Percentiles rank a stretch among this genome's conserved stretches.
These are phyloP conservation scores for Melanostigma gelatinosum DNA, from an alignment of 2,113 vertebrate species.

Conservation along the genomic window DNA sequence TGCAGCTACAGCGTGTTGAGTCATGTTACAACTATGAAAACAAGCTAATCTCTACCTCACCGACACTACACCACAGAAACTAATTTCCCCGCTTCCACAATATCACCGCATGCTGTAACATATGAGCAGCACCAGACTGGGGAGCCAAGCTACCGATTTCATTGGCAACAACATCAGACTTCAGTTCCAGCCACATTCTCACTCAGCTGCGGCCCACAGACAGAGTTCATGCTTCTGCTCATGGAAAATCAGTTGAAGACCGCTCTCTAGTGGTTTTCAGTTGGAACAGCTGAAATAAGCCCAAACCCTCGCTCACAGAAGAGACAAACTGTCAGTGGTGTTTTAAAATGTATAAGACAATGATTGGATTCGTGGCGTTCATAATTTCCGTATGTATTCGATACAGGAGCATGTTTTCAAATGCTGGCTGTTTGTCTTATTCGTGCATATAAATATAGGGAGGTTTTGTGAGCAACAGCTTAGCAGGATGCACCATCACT, in stretches of 20 bases:
- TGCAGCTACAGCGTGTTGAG: constrained; percentile 45
- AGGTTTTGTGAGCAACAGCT: constrained; percentile 28
- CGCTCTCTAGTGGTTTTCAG: constrained; percentile 74
- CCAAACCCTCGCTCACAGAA: neutral
- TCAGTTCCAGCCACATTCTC: constrained; percentile 54
- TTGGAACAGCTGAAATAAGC: neutral
- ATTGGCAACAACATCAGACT: constrained; percentile 56
- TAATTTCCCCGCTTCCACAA: constrained; percentile 63
- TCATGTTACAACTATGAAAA: constrained; percentile 67
- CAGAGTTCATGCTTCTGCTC: constrained; percentile 10
- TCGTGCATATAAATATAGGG: constrained; percentile 2
- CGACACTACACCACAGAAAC: constrained; percentile 51
- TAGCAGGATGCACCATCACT: constrained; percentile 42
- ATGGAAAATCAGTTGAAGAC: constrained; percentile 71
- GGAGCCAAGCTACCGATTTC: constrained; percentile 66
- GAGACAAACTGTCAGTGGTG: constrained; percentile 1
- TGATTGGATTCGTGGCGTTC: constrained; percentile 41
- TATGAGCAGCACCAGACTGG: constrained; percentile 41
- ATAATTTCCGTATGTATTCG: constrained; percentile 11
- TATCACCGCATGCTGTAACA: constrained; percentile 59
- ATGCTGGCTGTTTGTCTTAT: constrained; percentile 35
- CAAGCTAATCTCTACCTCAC: constrained; percentile 57
- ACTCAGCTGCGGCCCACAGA: constrained; percentile 36
- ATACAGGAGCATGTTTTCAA: constrained; percentile 6
- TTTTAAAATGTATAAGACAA: neutral